Evolutionary conservation across 2,113 vertebrate genomes (phyloP), one percentile per base, ranked within the genome.

Genomic region (Chamaea fasciata): DNA sequence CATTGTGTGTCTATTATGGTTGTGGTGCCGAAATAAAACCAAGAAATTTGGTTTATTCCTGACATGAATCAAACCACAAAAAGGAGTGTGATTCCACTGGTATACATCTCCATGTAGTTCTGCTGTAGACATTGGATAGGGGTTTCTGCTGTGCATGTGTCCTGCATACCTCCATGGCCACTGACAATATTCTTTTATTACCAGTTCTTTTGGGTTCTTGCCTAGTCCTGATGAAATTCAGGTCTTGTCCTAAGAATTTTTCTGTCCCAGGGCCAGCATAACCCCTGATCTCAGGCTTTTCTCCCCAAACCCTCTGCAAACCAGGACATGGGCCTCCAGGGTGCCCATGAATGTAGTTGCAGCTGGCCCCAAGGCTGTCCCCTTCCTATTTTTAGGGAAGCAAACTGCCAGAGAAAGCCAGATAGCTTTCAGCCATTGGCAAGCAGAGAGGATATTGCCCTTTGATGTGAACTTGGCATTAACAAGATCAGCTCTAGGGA

Each of bases 11-110:
- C 30, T 93, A 39, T 93, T 83, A 49, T 50, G 83, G 74, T 82
- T 94, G 87, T 91, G 67, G 78, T 87, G 50, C 41, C 4, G 81
- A 76, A 94, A 94, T 96, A 87, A 94, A 97, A 65, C 9, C 35
- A 57, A 85, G 64, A 16, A 31, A 41, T 69, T 44, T 79, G 39
- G 39, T 83, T 87, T 0, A 1, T 74, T 78, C 50, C 44, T 82
- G 50, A 39, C 24, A 21, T 31, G 50, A 87, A 39, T 81, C 50
- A 83, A 94, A 70, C 62, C 44, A n/a, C 37, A 79, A 30, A 82
- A 81, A 56, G 14, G 12, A 13, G 6, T 73, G 37, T 91, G 44
- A 79, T 33, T 23, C 35, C 67, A 42, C 20, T 24, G 23, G 31
- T 42, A 46, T 59, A 14, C 47, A 55, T 49, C 41, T 91, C 74